Conservation (phyloP, 2,888 invertebrate genomes). For the Calliopum simillimum region DNA sequence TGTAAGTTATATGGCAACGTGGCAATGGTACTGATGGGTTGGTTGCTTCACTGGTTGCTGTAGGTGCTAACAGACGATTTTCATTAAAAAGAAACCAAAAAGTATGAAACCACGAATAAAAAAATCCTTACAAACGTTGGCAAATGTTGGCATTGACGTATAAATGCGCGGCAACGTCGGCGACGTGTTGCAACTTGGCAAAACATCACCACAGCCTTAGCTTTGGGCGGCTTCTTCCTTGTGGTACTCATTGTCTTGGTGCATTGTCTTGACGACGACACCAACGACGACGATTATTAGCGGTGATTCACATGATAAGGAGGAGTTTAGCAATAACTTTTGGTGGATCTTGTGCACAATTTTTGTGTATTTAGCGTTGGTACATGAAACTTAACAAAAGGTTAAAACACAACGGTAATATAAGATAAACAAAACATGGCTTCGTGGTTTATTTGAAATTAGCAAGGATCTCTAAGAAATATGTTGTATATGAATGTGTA, state of each 20-base stretch:
- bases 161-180: neutral
- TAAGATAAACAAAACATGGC: neutral
- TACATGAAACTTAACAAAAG: too few relatives aligned
- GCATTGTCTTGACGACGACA: slow-evolving; percentile 10
- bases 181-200: neutral
- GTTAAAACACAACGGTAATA: neutral
- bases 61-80: neutral
- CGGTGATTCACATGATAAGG: neutral
- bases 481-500: too few relatives aligned
- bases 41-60: neutral
- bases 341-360: too few relatives aligned
- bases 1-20: slow-evolving; percentile 28
- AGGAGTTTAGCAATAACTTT: neutral
- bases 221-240: too few relatives aligned
- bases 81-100: neutral
- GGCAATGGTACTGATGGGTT: neutral
- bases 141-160: neutral
- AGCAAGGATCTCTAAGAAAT: too few relatives aligned
- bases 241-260: neutral
- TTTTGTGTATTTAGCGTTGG: too few relatives aligned
- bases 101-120: neutral
- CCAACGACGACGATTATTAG: slow-evolving; percentile 5
- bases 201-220: too few relatives aligned
- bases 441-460: neutral
- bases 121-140: neutral